A percentile compares a stretch with the other conserved stretches of the same genome.
phyloP scores from a whole-genome alignment of 2,797 vertebrate species.

The Crocidura indochinensis region DNA sequence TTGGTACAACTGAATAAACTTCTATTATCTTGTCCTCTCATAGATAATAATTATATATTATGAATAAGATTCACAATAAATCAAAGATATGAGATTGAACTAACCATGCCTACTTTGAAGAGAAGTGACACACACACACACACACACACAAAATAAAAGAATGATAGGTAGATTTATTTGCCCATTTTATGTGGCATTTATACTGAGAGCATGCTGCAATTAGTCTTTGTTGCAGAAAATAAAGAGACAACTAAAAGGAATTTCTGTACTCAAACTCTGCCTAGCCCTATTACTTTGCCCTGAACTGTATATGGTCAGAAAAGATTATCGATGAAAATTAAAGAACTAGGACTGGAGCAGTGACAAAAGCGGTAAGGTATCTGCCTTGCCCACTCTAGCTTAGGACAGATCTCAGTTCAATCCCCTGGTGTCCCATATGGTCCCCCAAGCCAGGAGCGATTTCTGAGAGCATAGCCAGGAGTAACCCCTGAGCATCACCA shows the following conservation, averaged over 20 bases:
- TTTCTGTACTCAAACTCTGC: background rate
- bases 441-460: too few relatives aligned
- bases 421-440: too few relatives aligned
- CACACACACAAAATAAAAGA: constrained; percentile 33
- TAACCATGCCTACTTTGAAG: background rate
- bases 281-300: background rate
- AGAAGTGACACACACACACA: background rate
- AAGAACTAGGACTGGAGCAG: background rate
- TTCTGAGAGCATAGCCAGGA: too few relatives aligned
- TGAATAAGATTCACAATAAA: constrained; percentile 11
- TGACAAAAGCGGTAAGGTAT: too few relatives aligned
- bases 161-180: background rate
- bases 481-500: too few relatives aligned
- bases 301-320: background rate
- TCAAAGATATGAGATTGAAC: background rate
- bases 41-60: background rate
- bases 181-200: constrained; percentile 17
- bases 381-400: too few relatives aligned
- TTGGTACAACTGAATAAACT: background rate
- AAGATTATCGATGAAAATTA: constrained; percentile 47
- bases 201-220: background rate
- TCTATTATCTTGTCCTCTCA: background rate
- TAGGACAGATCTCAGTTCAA: too few relatives aligned
- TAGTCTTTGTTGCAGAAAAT: background rate
- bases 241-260: constrained; percentile 12